phyloP scores from a whole-genome alignment of 2,888 invertebrate species.

The Chloroclystis v-ata region DNA sequence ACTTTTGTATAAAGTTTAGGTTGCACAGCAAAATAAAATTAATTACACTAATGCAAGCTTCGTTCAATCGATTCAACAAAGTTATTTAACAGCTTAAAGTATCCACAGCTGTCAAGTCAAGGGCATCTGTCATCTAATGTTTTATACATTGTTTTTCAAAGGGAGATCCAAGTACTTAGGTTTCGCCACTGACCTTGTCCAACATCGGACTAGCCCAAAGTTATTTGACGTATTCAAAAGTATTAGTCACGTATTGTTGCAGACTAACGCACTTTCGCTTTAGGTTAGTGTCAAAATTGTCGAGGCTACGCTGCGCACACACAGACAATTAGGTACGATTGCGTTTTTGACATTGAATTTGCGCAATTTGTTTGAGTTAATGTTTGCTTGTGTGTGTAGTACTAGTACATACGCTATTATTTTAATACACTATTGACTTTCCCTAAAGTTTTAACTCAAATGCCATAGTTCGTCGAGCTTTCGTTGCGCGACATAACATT shows the following conservation, averaged over 20 bases:
- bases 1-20: too few species aligned
- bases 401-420: background rate
- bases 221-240: constrained; percentile 42
- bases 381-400: constrained; percentile 10
- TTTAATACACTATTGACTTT: background rate
- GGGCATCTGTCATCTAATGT: constrained; percentile 25
- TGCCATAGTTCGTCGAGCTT: too few species aligned
- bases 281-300: constrained; percentile 39
- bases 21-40: too few species aligned
- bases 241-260: constrained; percentile 51
- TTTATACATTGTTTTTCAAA: constrained; percentile 19
- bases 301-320: constrained; percentile 41
- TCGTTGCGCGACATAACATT: too few species aligned
- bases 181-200: constrained; percentile 57
- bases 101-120: too few species aligned
- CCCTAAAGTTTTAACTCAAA: background rate
- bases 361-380: constrained; percentile 23
- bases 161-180: too few species aligned
- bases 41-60: too few species aligned
- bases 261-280: constrained; percentile 54
- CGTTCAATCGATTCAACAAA: too few species aligned
- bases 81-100: too few species aligned
- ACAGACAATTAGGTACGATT: constrained; percentile 27
- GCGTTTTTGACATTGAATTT: constrained; percentile 47
- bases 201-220: constrained; percentile 30